Conservation (phyloP, 2,113 vertebrate species). For the Rostratula benghalensis region DNA sequence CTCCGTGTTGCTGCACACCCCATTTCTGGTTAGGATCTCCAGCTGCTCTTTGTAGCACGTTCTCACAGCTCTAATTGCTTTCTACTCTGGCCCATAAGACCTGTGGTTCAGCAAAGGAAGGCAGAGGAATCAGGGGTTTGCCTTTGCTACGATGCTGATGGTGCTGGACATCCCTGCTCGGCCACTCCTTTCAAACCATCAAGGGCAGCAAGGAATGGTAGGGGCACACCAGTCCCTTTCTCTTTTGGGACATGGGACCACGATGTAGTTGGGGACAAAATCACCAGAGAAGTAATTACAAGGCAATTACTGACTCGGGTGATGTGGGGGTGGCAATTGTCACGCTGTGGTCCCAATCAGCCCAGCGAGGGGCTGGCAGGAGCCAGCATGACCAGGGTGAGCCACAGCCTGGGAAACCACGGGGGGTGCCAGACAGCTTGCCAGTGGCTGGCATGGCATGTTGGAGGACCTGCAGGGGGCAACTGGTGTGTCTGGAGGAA, state of each 20-base stretch:
- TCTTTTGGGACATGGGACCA: neutral
- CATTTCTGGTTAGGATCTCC: neutral
- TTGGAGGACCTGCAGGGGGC: neutral
- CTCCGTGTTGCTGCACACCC: neutral
- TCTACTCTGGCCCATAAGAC: neutral
- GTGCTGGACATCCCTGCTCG: neutral
- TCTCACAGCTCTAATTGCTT: slow-evolving; percentile 26
- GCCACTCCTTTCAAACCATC: neutral
- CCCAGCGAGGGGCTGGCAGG: neutral
- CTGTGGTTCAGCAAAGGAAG: neutral
- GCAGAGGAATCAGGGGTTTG: neutral
- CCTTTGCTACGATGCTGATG: neutral
- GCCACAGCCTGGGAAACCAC: neutral
- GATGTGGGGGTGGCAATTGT: neutral
- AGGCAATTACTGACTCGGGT: neutral
- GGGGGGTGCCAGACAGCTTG: neutral
- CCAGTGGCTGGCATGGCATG: neutral
- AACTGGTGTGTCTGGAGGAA: neutral
- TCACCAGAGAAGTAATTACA: neutral
- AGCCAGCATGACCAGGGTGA: rapidly evolving
- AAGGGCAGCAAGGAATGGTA: neutral
- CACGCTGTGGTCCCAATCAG: neutral
- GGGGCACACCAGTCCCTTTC: neutral
- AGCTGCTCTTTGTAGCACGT: neutral
- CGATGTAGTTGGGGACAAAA: neutral